phyloP scores from a whole-genome alignment of 2,113 vertebrate species.

The Macaca nemestrina region DNA sequence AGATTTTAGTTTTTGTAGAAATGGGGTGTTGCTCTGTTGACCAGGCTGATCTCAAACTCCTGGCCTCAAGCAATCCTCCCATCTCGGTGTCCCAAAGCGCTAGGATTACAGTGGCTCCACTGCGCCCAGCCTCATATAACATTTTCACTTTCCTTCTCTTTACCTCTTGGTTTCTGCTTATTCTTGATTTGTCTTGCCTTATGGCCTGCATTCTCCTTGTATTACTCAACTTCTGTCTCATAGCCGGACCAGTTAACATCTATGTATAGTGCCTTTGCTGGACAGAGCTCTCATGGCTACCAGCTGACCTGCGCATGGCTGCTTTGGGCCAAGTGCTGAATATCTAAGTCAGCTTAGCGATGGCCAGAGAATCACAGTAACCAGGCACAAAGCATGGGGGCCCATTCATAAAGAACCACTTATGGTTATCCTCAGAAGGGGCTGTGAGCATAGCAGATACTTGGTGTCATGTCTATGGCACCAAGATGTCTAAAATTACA shows the following conservation, averaged over 20 bases:
- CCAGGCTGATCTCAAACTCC: no score
- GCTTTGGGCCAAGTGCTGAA: background rate
- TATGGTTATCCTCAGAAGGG: background rate
- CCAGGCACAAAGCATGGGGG: background rate
- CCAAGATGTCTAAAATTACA: background rate
- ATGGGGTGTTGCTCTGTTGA: no score
- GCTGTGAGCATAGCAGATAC: background rate
- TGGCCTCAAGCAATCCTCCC: no score
- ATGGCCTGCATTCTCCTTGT: background rate
- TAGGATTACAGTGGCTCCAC: no score
- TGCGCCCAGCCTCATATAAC: no score
- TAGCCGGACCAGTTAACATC: background rate
- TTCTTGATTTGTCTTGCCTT: background rate
- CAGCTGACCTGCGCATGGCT: background rate
- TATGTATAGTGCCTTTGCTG: background rate
- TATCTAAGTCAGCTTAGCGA: background rate
- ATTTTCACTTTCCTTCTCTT: background rate
- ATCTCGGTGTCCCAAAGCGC: no score
- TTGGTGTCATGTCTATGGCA: background rate
- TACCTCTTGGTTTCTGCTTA: background rate
- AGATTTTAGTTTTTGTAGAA: no score
- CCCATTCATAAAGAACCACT: background rate
- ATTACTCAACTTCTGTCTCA: background rate
- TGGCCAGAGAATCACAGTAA: background rate
- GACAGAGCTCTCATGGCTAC: background rate